Conservation (phyloP, 2,113 vertebrate species). For the Pachyramphus minor region DNA sequence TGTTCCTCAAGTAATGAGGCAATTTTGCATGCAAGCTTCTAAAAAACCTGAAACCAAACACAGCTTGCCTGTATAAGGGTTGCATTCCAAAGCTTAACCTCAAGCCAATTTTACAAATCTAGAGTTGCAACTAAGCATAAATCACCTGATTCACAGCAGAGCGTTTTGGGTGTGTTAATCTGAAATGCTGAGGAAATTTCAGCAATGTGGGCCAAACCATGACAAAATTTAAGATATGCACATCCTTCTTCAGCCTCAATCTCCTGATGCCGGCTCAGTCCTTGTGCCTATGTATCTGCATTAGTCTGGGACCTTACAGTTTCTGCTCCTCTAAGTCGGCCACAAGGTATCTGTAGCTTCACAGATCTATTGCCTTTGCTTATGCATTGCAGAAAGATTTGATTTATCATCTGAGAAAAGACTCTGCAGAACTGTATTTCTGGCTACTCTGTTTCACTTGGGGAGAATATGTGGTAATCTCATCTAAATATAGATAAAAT, state of each 20-base stretch:
- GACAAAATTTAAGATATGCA: background rate
- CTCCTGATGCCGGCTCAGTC: background rate
- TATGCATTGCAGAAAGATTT: background rate
- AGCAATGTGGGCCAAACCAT: background rate
- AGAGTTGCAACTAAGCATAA: conserved; percentile 1
- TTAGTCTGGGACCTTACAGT: background rate
- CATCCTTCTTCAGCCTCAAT: background rate
- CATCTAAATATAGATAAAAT: background rate
- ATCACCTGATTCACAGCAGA: conserved; percentile 21
- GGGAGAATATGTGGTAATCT: background rate
- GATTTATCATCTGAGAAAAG: background rate
- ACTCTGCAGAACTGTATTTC: background rate
- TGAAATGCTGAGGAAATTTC: background rate
- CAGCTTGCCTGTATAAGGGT: background rate
- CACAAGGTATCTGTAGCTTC: background rate
- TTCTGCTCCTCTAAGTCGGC: background rate
- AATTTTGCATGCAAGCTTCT: background rate
- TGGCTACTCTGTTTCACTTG: background rate
- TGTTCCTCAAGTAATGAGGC: background rate
- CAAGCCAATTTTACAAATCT: background rate
- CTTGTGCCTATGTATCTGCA: background rate
- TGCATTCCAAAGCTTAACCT: conserved; percentile 13
- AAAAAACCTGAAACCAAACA: conserved; percentile 23
- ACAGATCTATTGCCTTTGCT: background rate
- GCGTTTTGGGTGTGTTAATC: background rate